These are phyloP conservation scores for Crotalus tigris DNA, from an alignment of 2,113 vertebrate species.

Conservation along the genomic window DNA sequence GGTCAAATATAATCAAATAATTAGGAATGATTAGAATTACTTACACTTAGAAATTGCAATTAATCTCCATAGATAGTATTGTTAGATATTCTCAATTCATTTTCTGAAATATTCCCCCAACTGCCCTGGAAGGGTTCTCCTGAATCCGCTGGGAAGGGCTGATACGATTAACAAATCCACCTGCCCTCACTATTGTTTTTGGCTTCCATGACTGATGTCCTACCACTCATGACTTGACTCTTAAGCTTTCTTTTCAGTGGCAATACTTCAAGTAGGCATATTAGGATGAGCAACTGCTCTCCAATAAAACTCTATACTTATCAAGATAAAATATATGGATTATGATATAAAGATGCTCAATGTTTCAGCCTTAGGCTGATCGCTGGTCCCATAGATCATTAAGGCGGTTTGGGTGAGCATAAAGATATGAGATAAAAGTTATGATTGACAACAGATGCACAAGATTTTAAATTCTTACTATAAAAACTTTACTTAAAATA, in stretches of 20 bases:
- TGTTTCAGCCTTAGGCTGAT: background rate
- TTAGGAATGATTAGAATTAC: background rate
- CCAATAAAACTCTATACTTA: background rate
- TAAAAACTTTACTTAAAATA: slow-evolving; percentile 20
- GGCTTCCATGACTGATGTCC: background rate
- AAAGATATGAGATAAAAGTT: background rate
- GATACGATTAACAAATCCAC: background rate
- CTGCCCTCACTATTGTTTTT: background rate
- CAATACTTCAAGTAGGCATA: background rate
- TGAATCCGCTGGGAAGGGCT: background rate
- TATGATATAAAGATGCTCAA: background rate
- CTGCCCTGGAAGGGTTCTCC: background rate
- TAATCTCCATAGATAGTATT: background rate
- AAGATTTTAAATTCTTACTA: background rate
- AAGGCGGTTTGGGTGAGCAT: too few species aligned
- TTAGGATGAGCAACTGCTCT: background rate
- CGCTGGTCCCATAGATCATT: background rate
- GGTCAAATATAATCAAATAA: background rate
- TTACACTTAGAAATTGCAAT: background rate
- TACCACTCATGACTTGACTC: too few species aligned
- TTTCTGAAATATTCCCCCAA: background rate
- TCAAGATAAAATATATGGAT: background rate
- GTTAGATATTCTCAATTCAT: background rate
- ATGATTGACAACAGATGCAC: background rate
- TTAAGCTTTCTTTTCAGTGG: background rate